Evolutionary conservation across 2,888 invertebrate genomes (phyloP).

Genomic region (Erynnis tages): DNA sequence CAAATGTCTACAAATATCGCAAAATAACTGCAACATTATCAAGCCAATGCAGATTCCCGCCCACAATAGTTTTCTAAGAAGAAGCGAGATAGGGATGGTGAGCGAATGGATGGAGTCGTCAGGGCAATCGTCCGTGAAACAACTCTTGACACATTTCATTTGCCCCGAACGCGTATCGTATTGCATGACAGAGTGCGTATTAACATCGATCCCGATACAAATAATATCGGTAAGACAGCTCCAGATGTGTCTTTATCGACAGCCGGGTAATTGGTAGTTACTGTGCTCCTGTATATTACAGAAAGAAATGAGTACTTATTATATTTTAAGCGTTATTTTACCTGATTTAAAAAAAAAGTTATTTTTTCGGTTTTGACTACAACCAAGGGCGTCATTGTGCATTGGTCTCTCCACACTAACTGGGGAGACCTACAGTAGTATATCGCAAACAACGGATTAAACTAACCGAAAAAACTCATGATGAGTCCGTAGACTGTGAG

Average conservation of each 20-base stretch:
- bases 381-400: no score
- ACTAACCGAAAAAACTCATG: no score
- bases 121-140: constrained; percentile 72
- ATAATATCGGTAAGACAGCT: constrained; percentile 24
- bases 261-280: no score
- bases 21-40: constrained; percentile 1
- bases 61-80: constrained; percentile 38
- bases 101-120: constrained; percentile 30
- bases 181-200: constrained; percentile 47
- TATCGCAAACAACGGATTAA: no score
- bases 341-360: no score
- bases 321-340: no score
- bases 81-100: constrained; percentile 32
- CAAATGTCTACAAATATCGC: background rate
- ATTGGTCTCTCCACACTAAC: no score
- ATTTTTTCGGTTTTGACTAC: no score
- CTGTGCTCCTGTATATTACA: no score
- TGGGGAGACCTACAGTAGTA: no score
- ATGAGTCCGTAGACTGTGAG: no score
- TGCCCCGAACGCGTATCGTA: constrained; percentile 53
- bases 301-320: no score
- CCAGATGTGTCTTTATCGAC: constrained; percentile 21
- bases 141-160: constrained; percentile 75
- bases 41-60: constrained; percentile 12
- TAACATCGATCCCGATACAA: constrained; percentile 36